phyloP scores from a whole-genome alignment of 2,797 vertebrate genomes.

The Pipistrellus kuhlii region DNA sequence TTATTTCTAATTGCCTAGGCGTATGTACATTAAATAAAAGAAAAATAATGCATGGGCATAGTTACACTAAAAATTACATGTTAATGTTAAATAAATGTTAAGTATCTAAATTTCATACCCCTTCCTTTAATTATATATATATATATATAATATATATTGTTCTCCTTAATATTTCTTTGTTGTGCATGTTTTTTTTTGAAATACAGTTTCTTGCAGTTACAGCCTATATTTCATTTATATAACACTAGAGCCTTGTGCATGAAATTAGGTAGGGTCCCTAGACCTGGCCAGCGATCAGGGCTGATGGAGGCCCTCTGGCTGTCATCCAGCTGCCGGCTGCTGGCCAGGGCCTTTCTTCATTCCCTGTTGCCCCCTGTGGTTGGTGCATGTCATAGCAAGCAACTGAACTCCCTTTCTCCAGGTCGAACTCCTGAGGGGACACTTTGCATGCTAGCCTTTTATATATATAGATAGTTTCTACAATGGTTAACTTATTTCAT shows the following conservation, averaged over 20 bases:
- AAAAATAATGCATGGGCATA: conserved; percentile 14
- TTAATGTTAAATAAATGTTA: conserved; percentile 56
- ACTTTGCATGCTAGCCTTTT: no score
- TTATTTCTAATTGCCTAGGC: conserved; percentile 18
- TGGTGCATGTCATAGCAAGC: no score
- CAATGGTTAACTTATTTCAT: background rate
- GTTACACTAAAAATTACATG: conserved; percentile 27
- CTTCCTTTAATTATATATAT: conserved; percentile 37
- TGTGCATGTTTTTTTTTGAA: background rate
- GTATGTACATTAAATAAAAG: conserved; percentile 22
- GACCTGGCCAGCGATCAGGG: no score
- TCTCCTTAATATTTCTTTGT: conserved; percentile 49
- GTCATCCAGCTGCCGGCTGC: no score
- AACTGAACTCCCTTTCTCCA: no score
- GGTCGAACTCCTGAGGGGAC: no score
- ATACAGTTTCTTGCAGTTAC: conserved; percentile 20
- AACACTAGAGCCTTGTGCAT: background rate
- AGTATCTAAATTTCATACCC: background rate
- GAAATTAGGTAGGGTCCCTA: no score
- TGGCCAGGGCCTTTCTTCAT: no score
- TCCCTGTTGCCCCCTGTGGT: no score
- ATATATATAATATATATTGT: no score
- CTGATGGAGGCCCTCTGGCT: no score
- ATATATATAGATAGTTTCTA: background rate
- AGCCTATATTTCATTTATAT: background rate